Evolutionary conservation across 2,797 vertebrate genomes (phyloP).

Genomic region (Emys orbicularis): DNA sequence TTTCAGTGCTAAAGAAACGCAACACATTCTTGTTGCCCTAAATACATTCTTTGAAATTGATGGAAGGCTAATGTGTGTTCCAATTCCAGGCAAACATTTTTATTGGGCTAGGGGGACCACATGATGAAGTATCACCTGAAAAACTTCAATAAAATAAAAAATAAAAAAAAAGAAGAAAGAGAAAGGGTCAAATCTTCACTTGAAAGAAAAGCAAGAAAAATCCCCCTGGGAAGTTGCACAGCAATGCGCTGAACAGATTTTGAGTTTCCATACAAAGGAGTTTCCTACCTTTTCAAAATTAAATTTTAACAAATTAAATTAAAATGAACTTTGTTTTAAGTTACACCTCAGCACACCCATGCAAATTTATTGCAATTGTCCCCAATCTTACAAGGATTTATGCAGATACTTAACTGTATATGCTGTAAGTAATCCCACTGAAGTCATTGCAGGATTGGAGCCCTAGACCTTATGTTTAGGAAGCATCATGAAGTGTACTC

Average conservation of each 20-base stretch:
- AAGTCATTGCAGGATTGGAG: not conserved
- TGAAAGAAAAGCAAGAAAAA: not conserved
- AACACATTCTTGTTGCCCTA: not conserved
- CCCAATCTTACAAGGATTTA: not conserved
- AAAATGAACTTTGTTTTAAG: not conserved
- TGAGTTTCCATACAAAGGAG: not conserved
- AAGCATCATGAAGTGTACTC: not conserved
- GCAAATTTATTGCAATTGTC: not conserved
- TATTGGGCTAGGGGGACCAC: not conserved
- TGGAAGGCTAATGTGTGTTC: not conserved
- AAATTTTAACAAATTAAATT: not conserved
- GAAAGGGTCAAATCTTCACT: not conserved
- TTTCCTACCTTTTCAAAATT: not conserved
- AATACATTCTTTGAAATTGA: not conserved
- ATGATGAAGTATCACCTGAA: constrained; percentile 11
- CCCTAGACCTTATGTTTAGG: not conserved
- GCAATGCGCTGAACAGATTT: not conserved
- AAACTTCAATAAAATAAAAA: not conserved
- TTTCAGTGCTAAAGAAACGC: not conserved
- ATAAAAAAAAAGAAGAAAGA: not conserved
- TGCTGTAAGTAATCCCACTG: not conserved
- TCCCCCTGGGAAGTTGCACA: not conserved
- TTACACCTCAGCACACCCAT: not conserved
- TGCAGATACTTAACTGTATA: not conserved
- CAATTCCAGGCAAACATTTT: constrained; percentile 18